Base-by-base conservation (phyloP, 2,797 vertebrate species). In the Chiroxiphia lanceolata region DNA sequence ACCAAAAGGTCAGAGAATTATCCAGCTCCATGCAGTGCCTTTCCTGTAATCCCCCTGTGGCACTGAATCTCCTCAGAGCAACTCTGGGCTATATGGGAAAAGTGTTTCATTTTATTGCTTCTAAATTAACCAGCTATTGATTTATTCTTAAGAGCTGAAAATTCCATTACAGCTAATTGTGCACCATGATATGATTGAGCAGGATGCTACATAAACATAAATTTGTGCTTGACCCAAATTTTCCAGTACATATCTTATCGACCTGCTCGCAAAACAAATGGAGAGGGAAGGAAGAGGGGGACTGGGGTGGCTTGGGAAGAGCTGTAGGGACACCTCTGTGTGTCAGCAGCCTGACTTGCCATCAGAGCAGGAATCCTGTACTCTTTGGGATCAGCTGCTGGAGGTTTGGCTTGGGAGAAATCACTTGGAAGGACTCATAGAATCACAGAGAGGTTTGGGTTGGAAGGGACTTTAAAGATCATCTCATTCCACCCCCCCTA, bases 41-140 rank as follows among this genome's bases (percentile, higher is more conserved):
- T 77, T 50, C 65, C 47, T 57, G 8, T 87, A 88, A 82, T 85
- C 45, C 27, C 26, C 21, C 34, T 2, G 13, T 57, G 81, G 88
- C 75, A 50, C 27, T 4, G 79, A 77, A 86, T 68, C 65, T 91
- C 50, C 77, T 84, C 72, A 33, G 47, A 93, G 34, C 26, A 29
- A 11, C 84, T 88, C 21, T 2, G 13, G 59, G n/a, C 51, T 91
- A 1, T 50, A 38, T 42, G 53, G 59, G 54, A 36, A 78, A 90
- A 88, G n/a, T 6, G 21, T 94, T 94, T 83, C 42, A 4, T 92
- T 94, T 77, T 94, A 93, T 86, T 85, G 72, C 78, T 71, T 74
- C 76, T 61, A 75, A 92, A 90, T 91, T 72, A 93, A 93, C 64
- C 77, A 61, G 69, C 79, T 89, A 96, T 92, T 89, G 95, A 94